A percentile compares a stretch with the other conserved stretches of the same genome.
phyloP scores from a whole-genome alignment of 2,113 vertebrate species.

The Pionites leucogaster region DNA sequence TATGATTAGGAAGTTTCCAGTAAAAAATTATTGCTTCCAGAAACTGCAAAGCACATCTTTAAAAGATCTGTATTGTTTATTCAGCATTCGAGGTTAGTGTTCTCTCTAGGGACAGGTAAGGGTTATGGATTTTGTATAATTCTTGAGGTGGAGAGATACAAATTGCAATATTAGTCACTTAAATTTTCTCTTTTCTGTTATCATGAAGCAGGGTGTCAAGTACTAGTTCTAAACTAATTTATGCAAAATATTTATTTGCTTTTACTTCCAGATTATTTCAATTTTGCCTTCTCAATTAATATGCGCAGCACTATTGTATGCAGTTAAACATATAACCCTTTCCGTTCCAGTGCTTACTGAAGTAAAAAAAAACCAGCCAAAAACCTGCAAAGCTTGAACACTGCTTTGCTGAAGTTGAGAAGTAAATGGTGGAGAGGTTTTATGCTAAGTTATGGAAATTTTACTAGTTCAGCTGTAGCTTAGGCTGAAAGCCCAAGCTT shows the following conservation, averaged over 20 bases:
- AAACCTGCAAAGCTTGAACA: not conserved
- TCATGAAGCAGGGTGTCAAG: not conserved
- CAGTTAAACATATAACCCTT: not conserved
- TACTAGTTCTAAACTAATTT: not conserved
- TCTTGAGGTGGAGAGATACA: not conserved
- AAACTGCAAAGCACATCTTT: not conserved
- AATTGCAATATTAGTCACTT: not conserved
- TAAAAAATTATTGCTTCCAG: not conserved
- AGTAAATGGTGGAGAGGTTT: not conserved
- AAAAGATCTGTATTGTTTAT: not conserved
- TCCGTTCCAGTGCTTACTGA: not conserved
- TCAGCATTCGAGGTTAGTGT: not conserved
- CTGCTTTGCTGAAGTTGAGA: not conserved
- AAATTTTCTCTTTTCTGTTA: not conserved
- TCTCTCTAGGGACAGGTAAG: not conserved
- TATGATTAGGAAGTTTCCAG: not conserved
- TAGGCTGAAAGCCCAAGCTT: not conserved
- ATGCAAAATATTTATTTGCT: not conserved
- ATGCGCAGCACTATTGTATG: not conserved
- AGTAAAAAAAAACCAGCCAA: not conserved
- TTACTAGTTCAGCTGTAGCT: not conserved
- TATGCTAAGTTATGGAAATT: not conserved
- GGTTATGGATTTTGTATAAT: not conserved
- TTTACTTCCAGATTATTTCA: not conserved
- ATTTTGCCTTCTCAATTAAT: not conserved